A percentile compares a stretch with the other conserved stretches of the same genome.
phyloP scores from a whole-genome alignment of 1,140 invertebrate genomes.

The Hormaphis cornu region DNA sequence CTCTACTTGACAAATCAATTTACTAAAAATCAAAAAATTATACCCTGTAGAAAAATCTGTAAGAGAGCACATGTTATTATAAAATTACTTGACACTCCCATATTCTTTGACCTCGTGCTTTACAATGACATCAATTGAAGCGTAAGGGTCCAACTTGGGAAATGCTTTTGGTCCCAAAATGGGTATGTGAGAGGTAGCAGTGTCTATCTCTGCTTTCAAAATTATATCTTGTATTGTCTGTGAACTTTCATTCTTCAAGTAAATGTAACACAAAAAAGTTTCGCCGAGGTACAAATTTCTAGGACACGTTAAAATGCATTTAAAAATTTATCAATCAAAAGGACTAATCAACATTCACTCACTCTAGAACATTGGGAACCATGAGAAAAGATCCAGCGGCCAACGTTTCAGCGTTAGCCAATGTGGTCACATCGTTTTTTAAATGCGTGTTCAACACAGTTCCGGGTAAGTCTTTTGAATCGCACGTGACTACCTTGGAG shows the following conservation, averaged over 20 bases:
- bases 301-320: conserved; percentile 38
- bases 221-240: conserved; percentile 69
- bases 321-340: not conserved
- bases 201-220: conserved; percentile 54
- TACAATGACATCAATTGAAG: conserved; percentile 28
- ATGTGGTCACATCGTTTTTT: conserved; percentile 64
- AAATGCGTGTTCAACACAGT: conserved; percentile 66
- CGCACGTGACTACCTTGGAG: conserved; percentile 67
- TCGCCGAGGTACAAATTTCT: conserved; percentile 83
- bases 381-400: conserved; percentile 79
- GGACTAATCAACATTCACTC: conserved; percentile 45
- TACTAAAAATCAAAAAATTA: not conserved
- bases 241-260: conserved; percentile 88
- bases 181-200: conserved; percentile 16
- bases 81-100: conserved; percentile 21
- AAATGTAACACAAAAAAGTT: conserved; percentile 95
- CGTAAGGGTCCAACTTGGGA: conserved; percentile 12
- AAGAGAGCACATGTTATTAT: not conserved
- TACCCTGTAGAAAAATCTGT: not conserved
- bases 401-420: conserved; percentile 69
- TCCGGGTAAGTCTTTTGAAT: conserved; percentile 72
- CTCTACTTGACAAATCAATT: conserved; percentile 22
- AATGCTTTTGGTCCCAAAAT: conserved; percentile 19
- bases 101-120: conserved; percentile 26
- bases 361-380: conserved; percentile 90